Evolutionary conservation across 2,888 invertebrate species (phyloP), one percentile per base, ranked within the genome.

Genomic region (Netelia fuscicornis): DNA sequence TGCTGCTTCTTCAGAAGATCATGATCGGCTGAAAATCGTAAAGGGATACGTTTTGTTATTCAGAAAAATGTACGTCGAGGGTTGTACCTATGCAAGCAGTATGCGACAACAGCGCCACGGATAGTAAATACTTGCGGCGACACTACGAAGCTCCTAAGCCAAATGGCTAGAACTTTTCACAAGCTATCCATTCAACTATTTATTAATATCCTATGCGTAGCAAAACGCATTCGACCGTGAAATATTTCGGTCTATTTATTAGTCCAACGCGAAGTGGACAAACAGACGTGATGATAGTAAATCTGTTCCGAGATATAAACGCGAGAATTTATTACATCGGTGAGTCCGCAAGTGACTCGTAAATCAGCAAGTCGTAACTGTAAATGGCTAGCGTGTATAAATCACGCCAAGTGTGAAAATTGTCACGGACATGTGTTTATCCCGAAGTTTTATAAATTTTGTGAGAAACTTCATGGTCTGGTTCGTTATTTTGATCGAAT

Each of bases 1-100:
- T 95, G 92, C 91, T 96, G 95, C 92, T 95, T 95, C 80, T 92
- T 92, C 90, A 95, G 94, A 80, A 95, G 91, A 83, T 95, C 94
- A 87, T 95, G 94, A 88, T 95, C 95, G 80, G 95, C 96, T 96
- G 74, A 8, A 90, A 85, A 6, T 8, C 37, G 8, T 37, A 37
- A 62, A 84, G 82, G 42, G 67, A 23, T 42, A 5, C 17, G 9
- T 8, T 20, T 56, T 5, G 2, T 56, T 48, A 13, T 48, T 13
- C 13, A 48, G 11, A 13, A 2, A 10, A 48, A 3, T 48, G 13
- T 13, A 58, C 23, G 23, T 6, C 58, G 10, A 20, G 1, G 23
- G 6, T 58, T 8, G 20, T 58, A 10, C 23, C 37, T 6, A 37
- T 5, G 37, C 1, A 37, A 37, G 6, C 37, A 37, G 1, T 5